Conservation (phyloP, 1,140 invertebrate genomes). For the Periplaneta americana region DNA sequence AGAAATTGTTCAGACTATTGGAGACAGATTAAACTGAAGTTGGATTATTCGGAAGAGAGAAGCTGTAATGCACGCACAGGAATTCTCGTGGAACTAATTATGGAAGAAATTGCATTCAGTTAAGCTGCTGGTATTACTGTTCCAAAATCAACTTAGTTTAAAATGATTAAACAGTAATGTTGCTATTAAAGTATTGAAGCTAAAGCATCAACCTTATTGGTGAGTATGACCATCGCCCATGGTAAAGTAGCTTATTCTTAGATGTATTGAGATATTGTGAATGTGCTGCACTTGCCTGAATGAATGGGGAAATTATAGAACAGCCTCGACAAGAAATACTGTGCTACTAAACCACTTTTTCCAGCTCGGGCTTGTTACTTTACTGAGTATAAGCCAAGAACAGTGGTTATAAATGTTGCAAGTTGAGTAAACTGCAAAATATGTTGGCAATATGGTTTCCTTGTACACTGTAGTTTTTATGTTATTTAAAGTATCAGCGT, state of each 20-base stretch:
- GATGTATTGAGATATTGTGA: not conserved
- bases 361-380: not conserved
- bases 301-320: not conserved
- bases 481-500: not conserved
- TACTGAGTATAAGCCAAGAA: not conserved
- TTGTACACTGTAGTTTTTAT: not conserved
- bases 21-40: too few relatives aligned
- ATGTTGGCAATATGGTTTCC: not conserved
- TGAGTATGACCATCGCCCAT: not conserved
- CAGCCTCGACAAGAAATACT: conserved; percentile 11
- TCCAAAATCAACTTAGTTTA: not conserved
- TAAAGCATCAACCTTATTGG: too few relatives aligned
- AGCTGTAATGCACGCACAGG: too few relatives aligned
- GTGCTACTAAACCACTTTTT: conserved; percentile 18
- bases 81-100: too few relatives aligned
- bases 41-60: not conserved
- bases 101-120: not conserved
- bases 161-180: not conserved
- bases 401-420: not conserved
- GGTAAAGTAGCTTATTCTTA: not conserved
- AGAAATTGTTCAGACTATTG: too few relatives aligned
- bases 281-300: conserved; percentile 9
- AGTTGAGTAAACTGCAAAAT: not conserved
- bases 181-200: not conserved
- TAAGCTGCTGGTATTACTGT: not conserved